Evolutionary conservation across 2,113 vertebrate genomes (phyloP).

Genomic region (Dicerorhinus sumatrensis): DNA sequence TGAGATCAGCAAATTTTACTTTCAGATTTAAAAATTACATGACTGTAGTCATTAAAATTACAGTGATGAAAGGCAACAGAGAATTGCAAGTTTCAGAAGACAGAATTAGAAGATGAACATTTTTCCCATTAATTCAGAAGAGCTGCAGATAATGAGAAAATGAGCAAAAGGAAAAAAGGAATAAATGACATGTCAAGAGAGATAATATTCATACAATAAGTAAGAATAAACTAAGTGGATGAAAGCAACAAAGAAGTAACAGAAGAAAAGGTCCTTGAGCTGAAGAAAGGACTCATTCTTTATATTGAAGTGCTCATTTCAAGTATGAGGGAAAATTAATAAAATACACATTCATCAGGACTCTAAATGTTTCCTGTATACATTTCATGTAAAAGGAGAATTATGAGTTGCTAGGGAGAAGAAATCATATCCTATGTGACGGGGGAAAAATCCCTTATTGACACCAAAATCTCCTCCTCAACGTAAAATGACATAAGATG

Average conservation of each 20-base stretch:
- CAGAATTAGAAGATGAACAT: background rate
- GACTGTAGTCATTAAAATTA: background rate
- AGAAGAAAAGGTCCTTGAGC: background rate
- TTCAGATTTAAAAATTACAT: conserved; percentile 30
- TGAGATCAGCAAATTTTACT: conserved; percentile 26
- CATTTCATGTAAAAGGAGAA: background rate
- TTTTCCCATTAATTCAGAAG: background rate
- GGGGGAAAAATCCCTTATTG: background rate
- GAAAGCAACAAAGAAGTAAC: background rate
- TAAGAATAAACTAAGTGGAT: background rate
- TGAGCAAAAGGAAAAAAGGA: background rate
- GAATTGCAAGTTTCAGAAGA: background rate
- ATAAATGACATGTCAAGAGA: background rate
- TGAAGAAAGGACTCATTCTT: background rate
- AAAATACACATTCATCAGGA: background rate
- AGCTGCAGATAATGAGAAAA: background rate
- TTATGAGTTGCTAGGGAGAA: background rate
- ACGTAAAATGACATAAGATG: background rate
- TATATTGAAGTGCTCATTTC: background rate
- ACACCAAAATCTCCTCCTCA: background rate
- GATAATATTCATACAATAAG: background rate
- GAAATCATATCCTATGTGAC: background rate
- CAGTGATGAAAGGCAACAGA: background rate
- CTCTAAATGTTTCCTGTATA: background rate
- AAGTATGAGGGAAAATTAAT: background rate